Evolutionary conservation across 2,888 invertebrate genomes (phyloP).

Genomic region (Ariolimax columbianus): DNA sequence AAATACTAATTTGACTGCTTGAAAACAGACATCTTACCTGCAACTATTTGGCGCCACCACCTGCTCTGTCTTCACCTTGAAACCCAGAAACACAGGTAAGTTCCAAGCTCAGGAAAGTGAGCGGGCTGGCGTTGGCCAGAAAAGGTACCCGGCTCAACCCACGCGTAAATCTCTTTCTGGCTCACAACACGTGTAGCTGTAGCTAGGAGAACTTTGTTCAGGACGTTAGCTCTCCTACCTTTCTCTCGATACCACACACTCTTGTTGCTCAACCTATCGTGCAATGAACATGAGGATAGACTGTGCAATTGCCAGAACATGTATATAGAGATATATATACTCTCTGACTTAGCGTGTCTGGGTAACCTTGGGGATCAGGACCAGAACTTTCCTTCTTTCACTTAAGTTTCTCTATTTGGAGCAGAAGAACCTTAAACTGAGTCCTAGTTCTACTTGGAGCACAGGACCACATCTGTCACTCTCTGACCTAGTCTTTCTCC

Average conservation of each 20-base stretch:
- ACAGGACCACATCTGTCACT: too few species aligned
- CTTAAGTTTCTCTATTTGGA: too few species aligned
- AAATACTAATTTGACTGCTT: not conserved
- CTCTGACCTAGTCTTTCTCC: too few species aligned
- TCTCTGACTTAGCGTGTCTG: too few species aligned
- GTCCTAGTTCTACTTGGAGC: too few species aligned
- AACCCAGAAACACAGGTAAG: slow-evolving; percentile 29
- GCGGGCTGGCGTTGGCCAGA: slow-evolving; percentile 16
- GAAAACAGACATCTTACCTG: slow-evolving; percentile 31
- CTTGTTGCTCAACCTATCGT: not conserved
- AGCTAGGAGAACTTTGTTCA: too few species aligned
- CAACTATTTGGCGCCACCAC: slow-evolving; percentile 30
- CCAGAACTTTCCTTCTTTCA: too few species aligned
- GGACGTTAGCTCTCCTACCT: not conserved
- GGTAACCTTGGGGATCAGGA: too few species aligned
- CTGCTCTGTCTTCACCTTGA: slow-evolving; percentile 37
- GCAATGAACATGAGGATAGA: not conserved
- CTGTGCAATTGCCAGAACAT: not conserved
- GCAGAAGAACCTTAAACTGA: too few species aligned
- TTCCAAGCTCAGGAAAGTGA: slow-evolving; percentile 24
- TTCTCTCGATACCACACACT: not conserved
- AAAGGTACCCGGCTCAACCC: slow-evolving; percentile 15
- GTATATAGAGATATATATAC: too few species aligned
- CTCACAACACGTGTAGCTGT: not conserved
- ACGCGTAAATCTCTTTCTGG: not conserved